A percentile compares a stretch with the other conserved stretches of the same genome.
phyloP scores from a whole-genome alignment of 2,888 invertebrate genomes.

The Drosophila maculinotata region DNA sequence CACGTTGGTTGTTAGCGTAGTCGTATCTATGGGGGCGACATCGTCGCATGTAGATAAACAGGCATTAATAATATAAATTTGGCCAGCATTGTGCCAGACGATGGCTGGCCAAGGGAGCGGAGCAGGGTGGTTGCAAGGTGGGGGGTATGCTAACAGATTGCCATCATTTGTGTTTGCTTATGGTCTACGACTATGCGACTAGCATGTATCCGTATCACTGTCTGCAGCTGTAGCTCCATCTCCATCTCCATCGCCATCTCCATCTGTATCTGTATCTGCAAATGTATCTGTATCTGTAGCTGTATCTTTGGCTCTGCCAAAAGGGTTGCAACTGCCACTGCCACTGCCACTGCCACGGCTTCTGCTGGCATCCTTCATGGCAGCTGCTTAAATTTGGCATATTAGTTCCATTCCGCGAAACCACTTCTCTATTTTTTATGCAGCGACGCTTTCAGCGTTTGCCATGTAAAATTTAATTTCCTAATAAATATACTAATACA shows the following conservation, averaged over 20 bases:
- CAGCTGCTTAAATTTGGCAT: slow-evolving; percentile 32
- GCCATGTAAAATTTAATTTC: slow-evolving; percentile 49
- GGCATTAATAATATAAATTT: slow-evolving; percentile 73
- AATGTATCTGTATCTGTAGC: slow-evolving; percentile 5
- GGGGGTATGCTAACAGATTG: slow-evolving; percentile 59
- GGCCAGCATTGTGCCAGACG: slow-evolving; percentile 40
- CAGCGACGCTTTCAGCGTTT: slow-evolving; percentile 17
- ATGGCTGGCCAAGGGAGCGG: slow-evolving; percentile 12
- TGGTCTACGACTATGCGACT: slow-evolving; percentile 32
- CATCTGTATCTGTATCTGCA: slow-evolving; percentile 9
- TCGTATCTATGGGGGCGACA: slow-evolving; percentile 41
- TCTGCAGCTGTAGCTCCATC: slow-evolving; percentile 10
- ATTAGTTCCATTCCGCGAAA: slow-evolving; percentile 29
- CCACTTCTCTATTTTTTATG: neutral
- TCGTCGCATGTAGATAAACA: slow-evolving; percentile 74
- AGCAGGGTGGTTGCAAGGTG: neutral
- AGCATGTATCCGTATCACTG: slow-evolving; percentile 14
- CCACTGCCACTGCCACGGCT: neutral
- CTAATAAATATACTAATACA: slow-evolving; percentile 42
- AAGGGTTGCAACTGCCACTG: slow-evolving; percentile 17
- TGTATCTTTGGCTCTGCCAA: neutral
- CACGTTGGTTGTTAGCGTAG: slow-evolving; percentile 15
- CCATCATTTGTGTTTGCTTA: slow-evolving; percentile 72
- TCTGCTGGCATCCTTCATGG: slow-evolving; percentile 26
- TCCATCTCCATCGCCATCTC: slow-evolving; percentile 9